Percentiles rank a stretch among this genome's conserved stretches.
Evolutionary conservation across 2,888 invertebrate species (phyloP).

Genomic region (Mythimna pallens): DNA sequence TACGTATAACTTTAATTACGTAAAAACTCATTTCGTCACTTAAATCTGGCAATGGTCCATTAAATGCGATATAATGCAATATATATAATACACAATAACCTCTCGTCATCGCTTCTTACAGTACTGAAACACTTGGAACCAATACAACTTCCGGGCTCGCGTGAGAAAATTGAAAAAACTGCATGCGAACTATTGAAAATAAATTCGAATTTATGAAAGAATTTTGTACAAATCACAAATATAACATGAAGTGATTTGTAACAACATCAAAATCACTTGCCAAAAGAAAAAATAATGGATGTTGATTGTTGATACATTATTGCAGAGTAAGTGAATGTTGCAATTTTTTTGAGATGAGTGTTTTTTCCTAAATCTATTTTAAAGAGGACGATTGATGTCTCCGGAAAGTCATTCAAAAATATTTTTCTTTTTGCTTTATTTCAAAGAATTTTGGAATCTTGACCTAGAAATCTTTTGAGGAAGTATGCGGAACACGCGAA

Average conservation of each 20-base stretch:
- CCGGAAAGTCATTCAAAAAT: neutral
- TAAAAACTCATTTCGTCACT: constrained; percentile 54
- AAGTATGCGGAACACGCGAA: constrained; percentile 43
- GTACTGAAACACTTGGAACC: constrained; percentile 49
- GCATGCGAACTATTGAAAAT: constrained; percentile 30
- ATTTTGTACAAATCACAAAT: constrained; percentile 39
- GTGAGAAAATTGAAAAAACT: constrained; percentile 14
- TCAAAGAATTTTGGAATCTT: constrained; percentile 24
- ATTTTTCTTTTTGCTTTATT: neutral
- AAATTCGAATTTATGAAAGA: constrained; percentile 16
- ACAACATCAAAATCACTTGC: constrained; percentile 11
- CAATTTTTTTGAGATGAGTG: constrained; percentile 8
- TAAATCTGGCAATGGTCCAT: constrained; percentile 56
- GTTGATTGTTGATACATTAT: constrained; percentile 25
- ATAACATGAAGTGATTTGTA: constrained; percentile 36
- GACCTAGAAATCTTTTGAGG: constrained; percentile 25
- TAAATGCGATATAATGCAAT: constrained; percentile 14
- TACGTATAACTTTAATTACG: constrained; percentile 40
- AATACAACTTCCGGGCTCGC: constrained; percentile 50
- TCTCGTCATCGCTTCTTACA: constrained; percentile 28
- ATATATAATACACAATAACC: constrained; percentile 22
- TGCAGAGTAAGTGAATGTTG: constrained; percentile 1
- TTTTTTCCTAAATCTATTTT: constrained; percentile 19
- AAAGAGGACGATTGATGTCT: neutral
- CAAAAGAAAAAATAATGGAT: constrained; percentile 14